phyloP scores from a whole-genome alignment of 1,140 invertebrate genomes.

The Zophobas atratus region DNA sequence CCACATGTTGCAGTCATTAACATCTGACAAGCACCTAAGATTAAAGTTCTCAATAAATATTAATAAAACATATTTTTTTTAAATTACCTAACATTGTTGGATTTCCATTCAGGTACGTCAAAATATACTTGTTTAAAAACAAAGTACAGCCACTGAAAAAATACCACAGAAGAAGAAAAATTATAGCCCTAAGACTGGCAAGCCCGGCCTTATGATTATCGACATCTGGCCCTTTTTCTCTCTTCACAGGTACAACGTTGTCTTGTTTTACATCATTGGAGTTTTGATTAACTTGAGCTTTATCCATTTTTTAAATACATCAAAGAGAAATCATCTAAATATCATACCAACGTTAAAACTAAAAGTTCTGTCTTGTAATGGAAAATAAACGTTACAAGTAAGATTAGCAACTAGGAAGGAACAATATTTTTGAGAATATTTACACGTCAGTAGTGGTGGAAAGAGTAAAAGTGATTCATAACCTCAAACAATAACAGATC shows the following conservation, averaged over 20 bases:
- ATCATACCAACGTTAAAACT: conserved; percentile 5
- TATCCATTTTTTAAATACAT: conserved; percentile 23
- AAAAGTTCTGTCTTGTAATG: not conserved
- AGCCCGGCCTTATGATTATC: conserved; percentile 67
- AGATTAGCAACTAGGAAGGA: no score
- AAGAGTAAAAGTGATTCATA: no score
- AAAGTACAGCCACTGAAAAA: conserved; percentile 85
- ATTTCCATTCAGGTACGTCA: conserved; percentile 84
- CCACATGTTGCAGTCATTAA: conserved; percentile 84
- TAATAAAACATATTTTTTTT: not conserved
- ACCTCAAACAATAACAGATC: no score
- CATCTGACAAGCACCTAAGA: conserved; percentile 82
- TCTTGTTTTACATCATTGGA: conserved; percentile 29
- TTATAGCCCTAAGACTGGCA: conserved; percentile 76
- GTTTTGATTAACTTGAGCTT: conserved; percentile 31
- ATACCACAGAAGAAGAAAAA: conserved; percentile 84
- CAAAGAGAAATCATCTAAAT: conserved; percentile 10
- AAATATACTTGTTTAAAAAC: conserved; percentile 89
- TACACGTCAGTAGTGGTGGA: no score
- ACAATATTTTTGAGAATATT: no score
- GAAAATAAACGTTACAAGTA: not conserved
- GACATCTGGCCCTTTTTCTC: conserved; percentile 40
- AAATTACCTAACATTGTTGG: conserved; percentile 82
- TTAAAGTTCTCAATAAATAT: conserved; percentile 46
- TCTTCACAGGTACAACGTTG: conserved; percentile 43